Percentiles rank a stretch among this genome's conserved stretches.
These are phyloP conservation scores for Geothlypis trichas DNA, from an alignment of 2,113 vertebrate species.

Conservation along the genomic window DNA sequence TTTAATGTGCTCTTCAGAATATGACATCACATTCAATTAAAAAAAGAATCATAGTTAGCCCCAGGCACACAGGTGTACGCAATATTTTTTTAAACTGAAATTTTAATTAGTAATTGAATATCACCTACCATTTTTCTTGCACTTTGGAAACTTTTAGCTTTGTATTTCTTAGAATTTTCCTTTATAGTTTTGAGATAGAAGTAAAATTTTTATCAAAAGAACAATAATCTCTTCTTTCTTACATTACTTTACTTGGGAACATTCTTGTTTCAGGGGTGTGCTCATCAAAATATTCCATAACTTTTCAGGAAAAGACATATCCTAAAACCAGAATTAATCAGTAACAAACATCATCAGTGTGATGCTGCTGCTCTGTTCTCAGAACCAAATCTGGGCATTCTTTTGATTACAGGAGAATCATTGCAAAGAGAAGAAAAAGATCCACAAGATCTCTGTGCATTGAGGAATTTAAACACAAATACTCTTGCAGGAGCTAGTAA, in stretches of 20 bases:
- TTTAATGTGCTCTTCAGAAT: background rate
- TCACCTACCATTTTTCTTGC: background rate
- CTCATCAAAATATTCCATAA: background rate
- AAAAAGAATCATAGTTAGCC: background rate
- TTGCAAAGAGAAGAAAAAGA: background rate
- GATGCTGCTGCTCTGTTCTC: background rate
- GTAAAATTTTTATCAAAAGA: background rate
- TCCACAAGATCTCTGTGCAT: background rate
- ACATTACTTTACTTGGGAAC: background rate
- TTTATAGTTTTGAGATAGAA: background rate
- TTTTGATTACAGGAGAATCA: background rate
- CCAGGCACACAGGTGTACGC: background rate
- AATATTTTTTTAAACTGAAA: background rate
- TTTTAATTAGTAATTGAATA: background rate
- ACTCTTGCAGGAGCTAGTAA: background rate
- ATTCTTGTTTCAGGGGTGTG: background rate
- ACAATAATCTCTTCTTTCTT: background rate
- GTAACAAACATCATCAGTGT: background rate
- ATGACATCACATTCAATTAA: background rate
- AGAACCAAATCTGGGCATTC: background rate
- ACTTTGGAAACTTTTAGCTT: background rate
- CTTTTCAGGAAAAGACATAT: background rate
- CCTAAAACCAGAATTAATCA: background rate
- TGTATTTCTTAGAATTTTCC: background rate
- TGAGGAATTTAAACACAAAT: background rate